Conservation (phyloP, 2,888 invertebrate species). For the Cancer borealis region DNA sequence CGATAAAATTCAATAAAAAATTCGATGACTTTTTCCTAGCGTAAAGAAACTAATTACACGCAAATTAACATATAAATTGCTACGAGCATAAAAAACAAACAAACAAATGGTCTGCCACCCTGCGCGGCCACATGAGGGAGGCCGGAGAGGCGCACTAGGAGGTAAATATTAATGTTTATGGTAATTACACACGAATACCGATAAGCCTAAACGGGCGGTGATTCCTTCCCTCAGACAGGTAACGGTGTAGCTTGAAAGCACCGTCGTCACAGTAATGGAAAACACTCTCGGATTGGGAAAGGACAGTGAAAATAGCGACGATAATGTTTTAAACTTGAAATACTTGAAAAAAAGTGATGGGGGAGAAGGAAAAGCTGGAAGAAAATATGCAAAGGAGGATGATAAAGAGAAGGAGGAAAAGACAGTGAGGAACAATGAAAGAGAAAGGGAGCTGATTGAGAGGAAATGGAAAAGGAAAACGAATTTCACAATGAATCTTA, state of each 20-base stretch:
- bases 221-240: background rate
- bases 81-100: background rate
- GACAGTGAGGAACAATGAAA: background rate
- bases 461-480: background rate
- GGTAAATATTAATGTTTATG: constrained; percentile 13
- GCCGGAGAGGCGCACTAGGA: background rate
- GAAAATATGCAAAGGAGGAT: background rate
- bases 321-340: too few species aligned
- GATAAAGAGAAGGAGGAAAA: background rate
- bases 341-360: background rate
- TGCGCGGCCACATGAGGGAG: background rate
- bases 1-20: background rate
- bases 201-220: background rate
- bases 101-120: background rate
- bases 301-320: too few species aligned
- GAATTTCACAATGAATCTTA: background rate
- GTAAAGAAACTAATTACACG: constrained; percentile 4
- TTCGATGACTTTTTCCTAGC: background rate
- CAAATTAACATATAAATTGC: constrained; percentile 1
- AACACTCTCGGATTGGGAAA: too few species aligned
- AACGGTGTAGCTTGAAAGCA: background rate
- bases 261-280: too few species aligned
- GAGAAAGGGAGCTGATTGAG: background rate
- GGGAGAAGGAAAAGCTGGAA: background rate
- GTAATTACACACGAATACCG: background rate